Conservation (phyloP, 2,113 vertebrate species). For the Talpa occidentalis region DNA sequence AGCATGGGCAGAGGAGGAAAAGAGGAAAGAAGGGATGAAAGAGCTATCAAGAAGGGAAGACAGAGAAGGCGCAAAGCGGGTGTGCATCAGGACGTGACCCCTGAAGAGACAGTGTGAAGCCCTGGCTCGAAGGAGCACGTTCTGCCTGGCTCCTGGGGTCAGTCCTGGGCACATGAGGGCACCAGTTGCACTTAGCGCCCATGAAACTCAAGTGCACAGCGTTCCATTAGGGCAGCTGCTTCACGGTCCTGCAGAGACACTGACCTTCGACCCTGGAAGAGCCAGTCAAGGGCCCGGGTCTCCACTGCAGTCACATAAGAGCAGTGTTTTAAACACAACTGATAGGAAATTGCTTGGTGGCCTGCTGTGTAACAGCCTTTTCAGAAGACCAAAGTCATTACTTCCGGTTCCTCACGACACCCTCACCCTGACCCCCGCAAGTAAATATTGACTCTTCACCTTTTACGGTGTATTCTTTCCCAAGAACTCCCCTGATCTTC, state of each 20-base stretch:
- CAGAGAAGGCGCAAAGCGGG: rapidly evolving
- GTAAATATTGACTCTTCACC: conserved; percentile 81
- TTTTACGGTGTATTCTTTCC: conserved; percentile 82
- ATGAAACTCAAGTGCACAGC: conserved; percentile 84
- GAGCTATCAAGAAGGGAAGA: rapidly evolving
- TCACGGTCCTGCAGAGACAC: conserved; percentile 69
- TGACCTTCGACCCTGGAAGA: conserved; percentile 56
- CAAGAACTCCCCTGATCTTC: conserved; percentile 66
- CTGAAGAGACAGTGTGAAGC: neutral
- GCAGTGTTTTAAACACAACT: conserved; percentile 74
- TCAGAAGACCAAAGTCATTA: conserved; percentile 69
- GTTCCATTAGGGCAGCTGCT: conserved; percentile 81
- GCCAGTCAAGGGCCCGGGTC: conserved; percentile 65
- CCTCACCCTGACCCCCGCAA: conserved; percentile 68
- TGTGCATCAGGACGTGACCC: neutral
- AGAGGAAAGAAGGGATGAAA: neutral
- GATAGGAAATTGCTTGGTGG: conserved; percentile 49
- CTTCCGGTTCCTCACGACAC: conserved; percentile 50
- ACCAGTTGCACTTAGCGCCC: conserved; percentile 84
- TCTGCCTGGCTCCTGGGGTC: conserved; percentile 71
- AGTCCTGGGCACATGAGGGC: conserved; percentile 39
- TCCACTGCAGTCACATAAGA: conserved; percentile 66
- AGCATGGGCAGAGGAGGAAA: neutral
- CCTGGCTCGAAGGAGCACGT: conserved; percentile 68
- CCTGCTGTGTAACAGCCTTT: conserved; percentile 62